Evolutionary conservation across 2,888 invertebrate genomes (phyloP), one percentile per base, ranked within the genome.

Genomic region (Ferdinandea cuprea): DNA sequence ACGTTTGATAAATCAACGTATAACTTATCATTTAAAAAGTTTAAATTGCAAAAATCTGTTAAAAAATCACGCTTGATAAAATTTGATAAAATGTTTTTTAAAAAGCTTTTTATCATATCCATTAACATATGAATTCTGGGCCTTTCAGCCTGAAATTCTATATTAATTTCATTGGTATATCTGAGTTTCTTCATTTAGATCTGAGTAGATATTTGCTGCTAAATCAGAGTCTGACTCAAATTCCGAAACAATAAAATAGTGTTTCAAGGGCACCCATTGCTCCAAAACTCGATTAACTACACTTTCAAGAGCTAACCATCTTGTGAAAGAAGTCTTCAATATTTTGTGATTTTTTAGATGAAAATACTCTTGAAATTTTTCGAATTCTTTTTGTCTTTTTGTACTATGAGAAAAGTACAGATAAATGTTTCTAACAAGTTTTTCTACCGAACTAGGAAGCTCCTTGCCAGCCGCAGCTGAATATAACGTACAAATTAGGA

Each of bases 331-430:
- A 7, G 19, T 17, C 11, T 50, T 50, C 9, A 50, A 50, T 1
- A 50, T 50, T 30, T 50, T 30, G n/a, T 50, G 28, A 50, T 30
- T 50, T 50, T 50, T 28, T 8, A 50, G 30, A 50, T 28, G 28
- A 21, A 50, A 28, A 50, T 50, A 28, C 13, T 50, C 28, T 11
- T 13, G 13, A 30, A 50, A 28, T 13, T 50, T 30, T 30, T 30
- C 7, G 11, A 30, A 37, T 37, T 50, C 50, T 50, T 4, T 1
- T 21, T 48, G 48, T 11, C 21, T 48, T 25, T 48, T 48, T 13
- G 3, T 3, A 15, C 40, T 40, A 40, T 40, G 40, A 6, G 15
- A 40, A 15, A 32, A 32, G 7, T 32, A 32, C 3, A 5, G 7
- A 32, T 37, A 37, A 37, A 37, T 37, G n/a, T 37, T 37, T n/a